Evolutionary conservation across 2,797 vertebrate species (phyloP).

Genomic region (Acipenser ruthenus): DNA sequence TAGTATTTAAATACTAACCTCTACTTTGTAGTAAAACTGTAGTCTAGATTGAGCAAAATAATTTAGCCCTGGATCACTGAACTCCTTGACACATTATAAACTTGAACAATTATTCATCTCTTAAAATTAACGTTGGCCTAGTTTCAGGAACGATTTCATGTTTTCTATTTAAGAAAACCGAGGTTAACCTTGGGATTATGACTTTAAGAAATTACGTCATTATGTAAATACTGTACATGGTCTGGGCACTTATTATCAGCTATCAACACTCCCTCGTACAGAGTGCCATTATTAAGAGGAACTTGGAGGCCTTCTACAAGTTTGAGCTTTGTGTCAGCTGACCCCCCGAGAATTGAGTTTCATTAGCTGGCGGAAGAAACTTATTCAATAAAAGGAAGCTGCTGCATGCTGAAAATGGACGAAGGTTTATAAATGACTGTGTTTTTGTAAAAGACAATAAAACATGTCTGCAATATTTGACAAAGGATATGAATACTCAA

Average conservation of each 20-base stretch:
- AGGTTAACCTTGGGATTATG: conserved; percentile 13
- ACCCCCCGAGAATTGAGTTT: conserved; percentile 20
- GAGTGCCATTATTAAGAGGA: conserved; percentile 21
- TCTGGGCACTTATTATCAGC: conserved; percentile 23
- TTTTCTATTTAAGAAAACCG: conserved; percentile 14
- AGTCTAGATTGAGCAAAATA: background rate
- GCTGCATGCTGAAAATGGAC: conserved; percentile 14
- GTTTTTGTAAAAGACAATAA: background rate
- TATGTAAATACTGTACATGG: conserved; percentile 20
- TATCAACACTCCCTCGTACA: conserved; percentile 22
- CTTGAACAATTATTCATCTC: conserved; percentile 14
- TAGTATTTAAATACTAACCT: no score
- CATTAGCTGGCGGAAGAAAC: conserved; percentile 14
- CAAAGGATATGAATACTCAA: conserved; percentile 8
- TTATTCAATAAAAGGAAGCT: conserved; percentile 20
- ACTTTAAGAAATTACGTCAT: conserved; percentile 21
- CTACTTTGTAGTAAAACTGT: no score
- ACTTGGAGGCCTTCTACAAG: conserved; percentile 19
- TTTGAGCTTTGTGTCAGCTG: conserved; percentile 22
- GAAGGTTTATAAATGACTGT: conserved; percentile 15
- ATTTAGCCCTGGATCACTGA: background rate
- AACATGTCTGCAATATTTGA: background rate
- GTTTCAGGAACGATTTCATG: background rate
- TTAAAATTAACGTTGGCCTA: conserved; percentile 8
- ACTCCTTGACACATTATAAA: background rate